Base-by-base conservation (phyloP, 2,113 vertebrate genomes). In the Argyrosomus japonicus region DNA sequence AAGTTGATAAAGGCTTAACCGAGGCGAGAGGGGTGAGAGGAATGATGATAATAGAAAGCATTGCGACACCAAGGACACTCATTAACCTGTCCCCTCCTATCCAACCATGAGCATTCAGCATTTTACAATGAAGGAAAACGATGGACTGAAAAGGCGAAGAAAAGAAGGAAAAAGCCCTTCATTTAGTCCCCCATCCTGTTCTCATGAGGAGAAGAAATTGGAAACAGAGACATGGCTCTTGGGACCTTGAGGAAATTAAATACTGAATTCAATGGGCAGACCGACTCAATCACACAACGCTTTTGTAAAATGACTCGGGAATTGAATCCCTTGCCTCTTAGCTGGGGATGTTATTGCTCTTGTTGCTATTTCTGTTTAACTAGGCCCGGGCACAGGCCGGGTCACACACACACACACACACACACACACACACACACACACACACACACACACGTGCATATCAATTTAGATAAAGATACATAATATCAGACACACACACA, bases 171-270 rank as follows among this genome's bases (percentile, higher is more conserved):
- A 80, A 77, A 68, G 70, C 54, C 75, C 85, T 85, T 82, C 79
- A 83, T 88, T 91, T 88, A 85, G 84, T 88, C 23, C 68, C 72
- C 65, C 64, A 58, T 85, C 69, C 86, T 88, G 87, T 88, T 87
- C 88, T 89, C 84, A 81, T 60, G 86, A 91, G 85, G 73, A 84
- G 53, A 40, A 90, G 79, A 87, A 90, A 93, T 83, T 91, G 91
- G 87, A 93, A 92, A 91, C 78, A 80, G 87, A 92, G 83, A 88
- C 91, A 76, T 12, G 61, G 82, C 90, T 93, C 91, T 73, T 68
- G 90, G 87, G 89, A 90, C 88, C 84, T 83, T 75, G 64, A 92
- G 90, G 89, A 93, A 93, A 93, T 94, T 90, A 93, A 93, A 92
- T 90, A 89, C 85, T 86, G 90, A 86, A 91, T 89, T 92, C 86